Percentiles rank a stretch among this genome's conserved stretches.
Conservation (phyloP, 2,888 invertebrate species). For the Caenorhabditis sinica region DNA sequence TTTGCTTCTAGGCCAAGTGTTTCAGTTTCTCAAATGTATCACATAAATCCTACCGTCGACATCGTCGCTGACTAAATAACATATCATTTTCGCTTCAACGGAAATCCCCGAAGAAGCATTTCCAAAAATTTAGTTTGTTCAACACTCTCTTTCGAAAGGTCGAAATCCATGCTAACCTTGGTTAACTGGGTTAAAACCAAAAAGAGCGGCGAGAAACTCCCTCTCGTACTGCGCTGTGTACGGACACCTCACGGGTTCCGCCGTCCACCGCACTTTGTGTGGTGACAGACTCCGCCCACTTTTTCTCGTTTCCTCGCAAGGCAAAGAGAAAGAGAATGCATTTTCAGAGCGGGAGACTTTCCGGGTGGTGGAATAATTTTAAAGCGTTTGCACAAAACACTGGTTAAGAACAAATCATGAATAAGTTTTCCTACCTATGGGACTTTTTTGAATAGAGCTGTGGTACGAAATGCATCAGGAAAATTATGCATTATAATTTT, state of each 20-base stretch:
- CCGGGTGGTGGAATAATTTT: not conserved
- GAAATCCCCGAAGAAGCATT: not conserved
- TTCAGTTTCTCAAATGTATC: no score
- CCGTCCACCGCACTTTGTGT: not conserved
- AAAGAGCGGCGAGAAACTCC: no score
- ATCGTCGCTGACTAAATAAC: no score
- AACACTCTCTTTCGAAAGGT: constrained; percentile 3
- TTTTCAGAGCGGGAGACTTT: not conserved
- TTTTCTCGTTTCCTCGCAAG: not conserved
- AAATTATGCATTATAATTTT: no score
- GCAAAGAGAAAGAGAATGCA: not conserved
- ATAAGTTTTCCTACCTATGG: no score
- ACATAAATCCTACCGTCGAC: no score
- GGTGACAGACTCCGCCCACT: not conserved
- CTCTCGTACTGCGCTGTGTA: no score
- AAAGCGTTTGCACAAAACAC: no score
- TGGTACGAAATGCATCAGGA: no score
- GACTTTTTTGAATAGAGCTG: not conserved
- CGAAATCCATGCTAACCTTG: constrained; percentile 24
- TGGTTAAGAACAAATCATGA: no score
- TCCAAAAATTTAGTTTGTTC: constrained; percentile 1
- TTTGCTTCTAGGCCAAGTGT: no score
- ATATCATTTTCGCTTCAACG: not conserved
- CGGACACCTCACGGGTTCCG: constrained; percentile 59
- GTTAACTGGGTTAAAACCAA: constrained; percentile 24